phyloP scores from a whole-genome alignment of 2,113 vertebrate species.

The Ophthalmotilapia sp. region DNA sequence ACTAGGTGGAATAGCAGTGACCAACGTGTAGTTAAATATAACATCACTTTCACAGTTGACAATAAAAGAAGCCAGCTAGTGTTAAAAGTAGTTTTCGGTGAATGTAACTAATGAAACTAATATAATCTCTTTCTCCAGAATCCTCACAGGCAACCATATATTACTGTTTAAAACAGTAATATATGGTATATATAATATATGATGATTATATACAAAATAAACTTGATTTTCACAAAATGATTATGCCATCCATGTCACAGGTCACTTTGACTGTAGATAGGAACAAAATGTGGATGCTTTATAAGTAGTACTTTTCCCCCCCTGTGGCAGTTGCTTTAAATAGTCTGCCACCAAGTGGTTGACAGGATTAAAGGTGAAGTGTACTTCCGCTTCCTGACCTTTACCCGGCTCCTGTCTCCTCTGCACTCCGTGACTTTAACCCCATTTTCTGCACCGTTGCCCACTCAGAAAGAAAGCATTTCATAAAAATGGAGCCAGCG shows the following conservation, averaged over 20 bases:
- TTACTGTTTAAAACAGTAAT: not conserved
- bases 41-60: not conserved
- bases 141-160: not conserved
- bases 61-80: not conserved
- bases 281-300: not conserved
- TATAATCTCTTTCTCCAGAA: conserved; percentile 34
- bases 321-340: not conserved
- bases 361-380: conserved; percentile 22
- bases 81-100: not conserved
- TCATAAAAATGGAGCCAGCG: conserved; percentile 20
- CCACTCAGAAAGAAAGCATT: conserved; percentile 7
- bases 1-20: not conserved
- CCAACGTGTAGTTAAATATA: not conserved
- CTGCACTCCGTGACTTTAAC: not conserved
- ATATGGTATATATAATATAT: not conserved
- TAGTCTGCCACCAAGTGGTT: not conserved
- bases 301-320: not conserved
- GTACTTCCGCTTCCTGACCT: conserved; percentile 30
- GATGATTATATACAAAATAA: not conserved
- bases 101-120: not conserved
- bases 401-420: conserved; percentile 8
- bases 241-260: not conserved
- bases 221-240: not conserved
- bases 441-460: not conserved
- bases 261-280: not conserved